Conservation (phyloP, 2,113 vertebrate species). For the Sminthopsis crassicaudata region DNA sequence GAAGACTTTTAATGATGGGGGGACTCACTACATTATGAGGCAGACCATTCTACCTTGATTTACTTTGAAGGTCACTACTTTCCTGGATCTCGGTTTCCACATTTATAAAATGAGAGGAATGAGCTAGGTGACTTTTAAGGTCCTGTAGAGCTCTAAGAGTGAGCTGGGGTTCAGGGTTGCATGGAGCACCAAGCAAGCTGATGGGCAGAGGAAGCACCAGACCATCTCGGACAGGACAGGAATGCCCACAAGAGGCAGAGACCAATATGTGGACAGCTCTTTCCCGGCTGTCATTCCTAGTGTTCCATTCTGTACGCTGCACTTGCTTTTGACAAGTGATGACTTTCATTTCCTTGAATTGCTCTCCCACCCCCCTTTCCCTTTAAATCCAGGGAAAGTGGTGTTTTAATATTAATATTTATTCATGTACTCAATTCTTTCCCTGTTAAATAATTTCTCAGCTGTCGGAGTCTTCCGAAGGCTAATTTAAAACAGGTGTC, state of each 20-base stretch:
- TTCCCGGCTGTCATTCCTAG: accelerated
- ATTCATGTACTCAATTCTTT: slow-evolving; percentile 61
- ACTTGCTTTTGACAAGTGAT: neutral
- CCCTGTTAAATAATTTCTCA: slow-evolving; percentile 64
- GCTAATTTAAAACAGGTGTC: slow-evolving; percentile 57
- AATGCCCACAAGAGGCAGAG: neutral
- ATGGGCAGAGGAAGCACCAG: neutral
- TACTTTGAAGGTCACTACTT: neutral
- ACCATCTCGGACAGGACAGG: accelerated
- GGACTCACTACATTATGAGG: neutral
- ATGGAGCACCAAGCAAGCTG: neutral
- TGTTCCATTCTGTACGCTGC: neutral
- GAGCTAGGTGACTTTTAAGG: neutral
- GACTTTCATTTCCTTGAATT: slow-evolving; percentile 5
- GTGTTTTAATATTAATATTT: slow-evolving; percentile 70
- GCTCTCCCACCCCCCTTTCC: slow-evolving; percentile 16
- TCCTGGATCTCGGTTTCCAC: neutral
- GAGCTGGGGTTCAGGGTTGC: neutral
- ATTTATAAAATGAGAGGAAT: neutral
- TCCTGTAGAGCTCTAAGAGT: neutral
- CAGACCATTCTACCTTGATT: neutral
- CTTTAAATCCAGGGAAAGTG: slow-evolving; percentile 55
- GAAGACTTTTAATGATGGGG: neutral
- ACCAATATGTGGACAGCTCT: neutral
- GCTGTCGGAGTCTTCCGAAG: slow-evolving; percentile 64